These are phyloP conservation scores for Heteronetta atricapilla DNA, from an alignment of 2,113 vertebrate genomes.

Conservation along the genomic window DNA sequence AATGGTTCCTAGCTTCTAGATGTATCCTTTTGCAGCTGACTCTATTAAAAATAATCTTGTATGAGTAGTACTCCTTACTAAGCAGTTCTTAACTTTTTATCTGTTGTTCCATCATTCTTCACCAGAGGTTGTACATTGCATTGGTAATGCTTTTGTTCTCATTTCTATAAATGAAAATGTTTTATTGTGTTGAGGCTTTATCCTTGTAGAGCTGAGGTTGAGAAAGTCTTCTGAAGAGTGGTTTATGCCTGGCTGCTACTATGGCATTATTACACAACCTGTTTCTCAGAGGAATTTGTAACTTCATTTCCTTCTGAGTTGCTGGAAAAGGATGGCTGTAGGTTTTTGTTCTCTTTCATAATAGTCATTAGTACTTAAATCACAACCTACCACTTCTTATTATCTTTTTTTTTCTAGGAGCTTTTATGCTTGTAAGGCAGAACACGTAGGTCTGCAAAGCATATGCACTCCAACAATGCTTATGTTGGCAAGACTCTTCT, in stretches of 20 bases:
- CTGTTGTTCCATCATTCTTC: background rate
- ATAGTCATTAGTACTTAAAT: background rate
- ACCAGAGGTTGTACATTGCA: background rate
- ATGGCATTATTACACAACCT: background rate
- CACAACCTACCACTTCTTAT: background rate
- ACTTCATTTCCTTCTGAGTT: background rate
- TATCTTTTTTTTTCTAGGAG: background rate
- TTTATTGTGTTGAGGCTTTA: background rate
- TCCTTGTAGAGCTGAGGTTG: background rate
- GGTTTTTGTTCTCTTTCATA: background rate
- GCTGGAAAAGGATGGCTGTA: background rate
- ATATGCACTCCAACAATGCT: background rate
- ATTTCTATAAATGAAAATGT: background rate
- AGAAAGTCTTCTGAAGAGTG: background rate
- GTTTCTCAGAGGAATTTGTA: background rate
- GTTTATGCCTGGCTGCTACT: background rate
- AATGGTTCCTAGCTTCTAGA: background rate
- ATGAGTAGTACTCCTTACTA: background rate
- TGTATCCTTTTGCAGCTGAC: background rate
- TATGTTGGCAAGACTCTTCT: background rate
- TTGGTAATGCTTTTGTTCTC: background rate
- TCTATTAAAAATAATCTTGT: background rate
- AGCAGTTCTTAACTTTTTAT: background rate
- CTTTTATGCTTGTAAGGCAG: background rate
- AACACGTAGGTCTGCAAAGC: accelerated